Base-by-base conservation (phyloP, 2,113 vertebrate genomes). In the Elachura formosa region DNA sequence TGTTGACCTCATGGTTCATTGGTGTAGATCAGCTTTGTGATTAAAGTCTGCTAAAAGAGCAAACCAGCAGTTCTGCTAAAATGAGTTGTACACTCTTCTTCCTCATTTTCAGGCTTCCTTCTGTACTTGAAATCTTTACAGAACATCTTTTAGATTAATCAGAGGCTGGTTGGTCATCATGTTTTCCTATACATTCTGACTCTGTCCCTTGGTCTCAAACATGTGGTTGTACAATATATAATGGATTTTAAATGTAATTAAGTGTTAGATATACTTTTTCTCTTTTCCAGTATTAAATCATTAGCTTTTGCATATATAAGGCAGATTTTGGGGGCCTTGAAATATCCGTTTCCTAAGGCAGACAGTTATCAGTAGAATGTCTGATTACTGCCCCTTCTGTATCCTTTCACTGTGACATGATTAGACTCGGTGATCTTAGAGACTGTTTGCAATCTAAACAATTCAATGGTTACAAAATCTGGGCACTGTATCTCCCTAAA, bases 71-170 rank as follows among this genome's bases (percentile, higher is more conserved):
- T 76, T 83, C 62, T 67, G 16, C 28, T 74, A 55, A 87, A 75
- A 31, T 0, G 12, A 75, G 17, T 22, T 75, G 66, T 58, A 94
- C 48, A 36, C 31, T 45, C 69, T 81, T 89, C 33, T 63, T 76
- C 25, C 2, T 55, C 34, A n/a, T 74, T 87, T 89, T 61, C 23
- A 33, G 41, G 31, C 66, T 63, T 74, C 36, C n/a, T 59, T 82
- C 7, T 1, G 29, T 51, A 72, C 49, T 72, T 79, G 71, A 93
- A 87, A 79, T 72, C 90, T 87, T 79, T 85, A 68, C 28, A 59
- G 71, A 89, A 89, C 74, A 61, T 91, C 54, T 84, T 96, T 78
- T 61, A 90, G 74, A 79, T 76, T 82, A 85, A 82, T 91, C 74
- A 96, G 71, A 76, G 54, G 25, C 51, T 84, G 56, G 48, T 64